phyloP scores from a whole-genome alignment of 2,113 vertebrate species.

The Gallinago paraguaiae region DNA sequence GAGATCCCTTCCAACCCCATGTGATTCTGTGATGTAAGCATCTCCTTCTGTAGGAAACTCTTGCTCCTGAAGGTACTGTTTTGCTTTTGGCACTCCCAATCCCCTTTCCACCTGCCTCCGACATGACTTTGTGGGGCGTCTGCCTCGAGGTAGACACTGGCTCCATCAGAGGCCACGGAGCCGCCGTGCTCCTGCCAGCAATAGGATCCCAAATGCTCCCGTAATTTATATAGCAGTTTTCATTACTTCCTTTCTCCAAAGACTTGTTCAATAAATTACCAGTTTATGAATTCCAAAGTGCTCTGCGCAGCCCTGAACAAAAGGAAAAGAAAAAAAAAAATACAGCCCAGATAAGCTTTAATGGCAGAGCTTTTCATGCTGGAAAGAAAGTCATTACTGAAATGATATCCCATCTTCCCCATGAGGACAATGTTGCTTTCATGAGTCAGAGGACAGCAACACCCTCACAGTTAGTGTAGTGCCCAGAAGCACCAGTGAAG shows the following conservation, averaged over 20 bases:
- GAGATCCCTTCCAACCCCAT: too few species aligned
- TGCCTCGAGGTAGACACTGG: fast-evolving
- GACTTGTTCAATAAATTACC: conserved; percentile 72
- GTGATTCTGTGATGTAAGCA: too few species aligned
- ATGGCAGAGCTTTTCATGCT: background rate
- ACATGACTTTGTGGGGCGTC: background rate
- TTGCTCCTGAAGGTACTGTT: background rate
- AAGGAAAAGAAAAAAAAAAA: background rate
- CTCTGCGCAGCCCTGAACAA: conserved; percentile 24
- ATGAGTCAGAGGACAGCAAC: background rate
- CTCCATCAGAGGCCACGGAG: background rate
- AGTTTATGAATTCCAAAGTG: conserved; percentile 73
- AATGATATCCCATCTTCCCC: background rate
- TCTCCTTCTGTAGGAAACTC: background rate
- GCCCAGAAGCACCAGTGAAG: background rate
- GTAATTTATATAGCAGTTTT: conserved; percentile 66
- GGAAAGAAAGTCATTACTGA: background rate
- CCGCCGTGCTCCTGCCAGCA: background rate
- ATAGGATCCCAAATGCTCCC: background rate
- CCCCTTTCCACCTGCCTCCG: background rate
- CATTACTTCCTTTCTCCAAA: conserved; percentile 70
- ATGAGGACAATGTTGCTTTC: background rate
- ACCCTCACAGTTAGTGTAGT: background rate
- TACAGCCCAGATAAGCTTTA: background rate
- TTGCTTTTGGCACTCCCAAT: background rate